These are phyloP conservation scores for Clupea harengus DNA, from an alignment of 2,113 vertebrate species.

Conservation along the genomic window DNA sequence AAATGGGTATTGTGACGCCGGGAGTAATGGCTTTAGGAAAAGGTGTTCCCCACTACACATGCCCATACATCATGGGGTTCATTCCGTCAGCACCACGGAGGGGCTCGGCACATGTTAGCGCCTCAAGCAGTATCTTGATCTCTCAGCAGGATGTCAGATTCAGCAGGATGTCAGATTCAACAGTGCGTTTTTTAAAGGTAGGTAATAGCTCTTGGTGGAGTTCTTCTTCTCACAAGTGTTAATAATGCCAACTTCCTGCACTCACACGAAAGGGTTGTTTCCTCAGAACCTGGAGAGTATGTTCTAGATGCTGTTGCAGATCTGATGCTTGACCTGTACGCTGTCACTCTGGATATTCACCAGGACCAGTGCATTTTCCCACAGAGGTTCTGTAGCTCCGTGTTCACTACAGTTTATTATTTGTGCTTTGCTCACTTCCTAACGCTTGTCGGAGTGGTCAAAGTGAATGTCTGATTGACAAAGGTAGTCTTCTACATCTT, in stretches of 20 bases:
- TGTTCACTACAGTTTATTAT: not conserved
- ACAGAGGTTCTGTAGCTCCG: not conserved
- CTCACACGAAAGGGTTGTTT: not conserved
- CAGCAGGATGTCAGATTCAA: constrained; percentile 4
- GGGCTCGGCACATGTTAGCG: not conserved
- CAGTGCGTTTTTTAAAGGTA: not conserved
- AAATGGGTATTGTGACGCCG: constrained; percentile 24
- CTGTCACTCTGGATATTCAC: not conserved
- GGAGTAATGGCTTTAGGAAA: constrained; percentile 10
- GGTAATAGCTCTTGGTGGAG: not conserved
- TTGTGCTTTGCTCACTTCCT: not conserved
- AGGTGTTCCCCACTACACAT: not conserved
- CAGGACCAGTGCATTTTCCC: not conserved
- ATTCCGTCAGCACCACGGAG: not conserved
- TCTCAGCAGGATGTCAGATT: not conserved
- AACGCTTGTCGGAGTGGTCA: not conserved
- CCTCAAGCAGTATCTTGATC: not conserved
- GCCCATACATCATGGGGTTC: not conserved
- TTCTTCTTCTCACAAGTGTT: constrained; percentile 9
- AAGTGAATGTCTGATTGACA: not conserved
- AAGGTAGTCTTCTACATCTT: not conserved
- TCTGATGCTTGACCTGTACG: not conserved
- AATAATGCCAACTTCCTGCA: not conserved
- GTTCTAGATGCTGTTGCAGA: not conserved
- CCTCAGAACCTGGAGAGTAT: not conserved